Conservation (phyloP, 2,797 vertebrate species). For the Cossypha niveicapilla region DNA sequence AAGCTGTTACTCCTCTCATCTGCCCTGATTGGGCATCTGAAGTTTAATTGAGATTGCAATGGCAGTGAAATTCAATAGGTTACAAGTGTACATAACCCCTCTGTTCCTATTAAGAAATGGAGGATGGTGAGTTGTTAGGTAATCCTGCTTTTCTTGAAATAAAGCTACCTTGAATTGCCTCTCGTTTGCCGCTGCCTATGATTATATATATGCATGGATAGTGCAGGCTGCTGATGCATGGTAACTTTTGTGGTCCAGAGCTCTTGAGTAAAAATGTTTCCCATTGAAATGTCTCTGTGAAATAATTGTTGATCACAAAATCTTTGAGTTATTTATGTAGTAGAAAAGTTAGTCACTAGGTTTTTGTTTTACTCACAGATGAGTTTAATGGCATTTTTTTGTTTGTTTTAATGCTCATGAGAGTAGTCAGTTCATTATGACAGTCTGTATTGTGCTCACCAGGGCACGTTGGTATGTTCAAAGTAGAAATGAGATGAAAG, state of each 20-base stretch:
- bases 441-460: not conserved
- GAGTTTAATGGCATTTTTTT: not conserved
- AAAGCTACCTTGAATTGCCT: not conserved
- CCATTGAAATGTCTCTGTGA: not conserved
- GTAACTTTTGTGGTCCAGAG: not conserved
- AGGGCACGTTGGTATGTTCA: not conserved
- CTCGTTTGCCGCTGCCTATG: fast-evolving
- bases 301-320: not conserved
- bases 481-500: not conserved
- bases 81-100: not conserved
- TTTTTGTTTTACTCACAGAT: not conserved
- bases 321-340: not conserved
- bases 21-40: not conserved
- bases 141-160: not conserved
- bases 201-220: not conserved
- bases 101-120: not conserved
- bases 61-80: not conserved
- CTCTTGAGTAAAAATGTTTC: not conserved
- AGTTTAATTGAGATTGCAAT: not conserved
- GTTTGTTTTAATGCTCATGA: not conserved
- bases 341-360: not conserved
- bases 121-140: not conserved
- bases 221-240: not conserved
- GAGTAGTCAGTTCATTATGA: not conserved
- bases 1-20: not conserved